Base-by-base conservation (phyloP, 2,113 vertebrate species). In the Xenus cinereus region DNA sequence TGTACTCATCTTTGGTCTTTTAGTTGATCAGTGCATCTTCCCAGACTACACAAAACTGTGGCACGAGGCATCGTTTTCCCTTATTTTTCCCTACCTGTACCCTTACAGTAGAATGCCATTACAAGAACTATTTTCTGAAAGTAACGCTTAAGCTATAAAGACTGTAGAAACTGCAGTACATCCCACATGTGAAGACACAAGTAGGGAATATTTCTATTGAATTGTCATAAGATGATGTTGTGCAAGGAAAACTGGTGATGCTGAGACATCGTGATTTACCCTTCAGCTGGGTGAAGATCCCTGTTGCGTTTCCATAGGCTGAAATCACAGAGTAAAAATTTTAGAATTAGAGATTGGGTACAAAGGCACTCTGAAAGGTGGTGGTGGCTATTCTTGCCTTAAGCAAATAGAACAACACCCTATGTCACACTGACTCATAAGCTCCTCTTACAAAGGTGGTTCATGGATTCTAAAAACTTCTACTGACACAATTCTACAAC, bases 201-300 rank as follows among this genome's bases (percentile, higher is more conserved):
- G 26, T 22, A 57, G 13, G 15, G 18, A 76, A 23, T 48, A 59
- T 28, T 85, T 90, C 33, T 63, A 46, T 15, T 48, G 33, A 89
- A 60, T 12, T 90, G 39, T 32, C 1, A 0, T 51, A 82, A 87
- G 21, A 78, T 19, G 1, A 72, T 7, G 5, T 8, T 2, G 0
- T 51, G 41, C 35, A 90, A 64, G 19, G 30, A 79, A 93, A 73
- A 90, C 6, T 46, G 30, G 62, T 18, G 22, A 62, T 28, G 23
- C 26, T 37, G 57, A 75, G 35, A 57, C 37, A 91, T 5, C 14
- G 41, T 4, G 11, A 76, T 33, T 57, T 69, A n/a, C 33, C 22
- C 9, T 84, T 91, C 39, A 45, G 32, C 63, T 67, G 15, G 10
- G 43, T 1, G 1, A 91, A 77, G 67, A 80, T 45, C 17, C 33